Percentiles rank a stretch among this genome's conserved stretches.
Conservation (phyloP, 1,140 invertebrate genomes). For the Coptotermes formosanus region DNA sequence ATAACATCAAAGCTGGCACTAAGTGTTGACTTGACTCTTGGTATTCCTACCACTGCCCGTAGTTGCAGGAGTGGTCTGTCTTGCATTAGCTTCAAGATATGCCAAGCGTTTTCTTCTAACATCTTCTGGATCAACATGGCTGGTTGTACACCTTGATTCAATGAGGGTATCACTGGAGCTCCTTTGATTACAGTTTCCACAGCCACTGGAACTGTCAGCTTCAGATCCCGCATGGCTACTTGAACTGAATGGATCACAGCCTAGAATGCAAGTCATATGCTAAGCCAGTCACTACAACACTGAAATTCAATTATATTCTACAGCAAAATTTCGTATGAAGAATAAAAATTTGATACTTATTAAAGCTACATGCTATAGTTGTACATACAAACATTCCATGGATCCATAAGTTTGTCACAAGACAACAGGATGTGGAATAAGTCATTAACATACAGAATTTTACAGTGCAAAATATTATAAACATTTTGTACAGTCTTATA, state of each 20-base stretch:
- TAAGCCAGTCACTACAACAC: not conserved
- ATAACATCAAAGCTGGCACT: not conserved
- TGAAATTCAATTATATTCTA: too few relatives aligned
- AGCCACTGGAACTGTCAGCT: not conserved
- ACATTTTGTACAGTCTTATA: too few relatives aligned
- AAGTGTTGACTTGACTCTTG: not conserved
- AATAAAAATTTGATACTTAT: too few relatives aligned
- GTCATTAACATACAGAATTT: too few relatives aligned
- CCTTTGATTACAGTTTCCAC: not conserved
- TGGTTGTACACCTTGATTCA: not conserved
- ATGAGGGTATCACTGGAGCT: not conserved
- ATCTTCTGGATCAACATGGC: constrained; percentile 24
- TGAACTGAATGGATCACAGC: not conserved
- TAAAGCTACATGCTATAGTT: too few relatives aligned
- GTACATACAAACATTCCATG: too few relatives aligned
- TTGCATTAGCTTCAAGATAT: constrained; percentile 20
- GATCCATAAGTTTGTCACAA: too few relatives aligned
- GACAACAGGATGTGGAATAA: too few relatives aligned
- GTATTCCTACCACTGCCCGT: not conserved
- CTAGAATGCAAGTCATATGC: not conserved
- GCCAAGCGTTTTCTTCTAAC: constrained; percentile 29
- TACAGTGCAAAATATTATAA: too few relatives aligned
- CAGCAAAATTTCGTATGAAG: too few relatives aligned
- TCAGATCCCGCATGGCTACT: not conserved
- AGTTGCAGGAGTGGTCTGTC: not conserved